A percentile compares a stretch with the other conserved stretches of the same genome.
These are phyloP conservation scores for Axis porcinus DNA, from an alignment of 2,113 vertebrate species.

Conservation along the genomic window DNA sequence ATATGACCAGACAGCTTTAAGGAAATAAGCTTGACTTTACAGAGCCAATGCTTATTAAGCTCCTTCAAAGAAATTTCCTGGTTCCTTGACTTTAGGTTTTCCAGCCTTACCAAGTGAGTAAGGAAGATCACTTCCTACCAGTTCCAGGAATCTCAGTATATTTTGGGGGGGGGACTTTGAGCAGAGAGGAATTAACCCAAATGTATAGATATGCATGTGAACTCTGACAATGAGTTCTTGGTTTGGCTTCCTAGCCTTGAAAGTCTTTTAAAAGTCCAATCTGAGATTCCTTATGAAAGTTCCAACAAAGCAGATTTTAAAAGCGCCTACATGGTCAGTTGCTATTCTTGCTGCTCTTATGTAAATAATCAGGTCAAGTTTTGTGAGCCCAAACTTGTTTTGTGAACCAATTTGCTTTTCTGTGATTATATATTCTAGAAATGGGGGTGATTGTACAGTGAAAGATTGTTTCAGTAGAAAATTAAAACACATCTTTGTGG, in stretches of 20 bases:
- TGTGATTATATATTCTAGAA: neutral
- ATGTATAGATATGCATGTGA: neutral
- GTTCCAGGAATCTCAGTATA: neutral
- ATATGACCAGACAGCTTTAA: neutral
- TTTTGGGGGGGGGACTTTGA: neutral
- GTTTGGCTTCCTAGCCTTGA: neutral
- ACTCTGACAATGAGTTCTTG: neutral
- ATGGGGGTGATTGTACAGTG: neutral
- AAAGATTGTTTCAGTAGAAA: neutral
- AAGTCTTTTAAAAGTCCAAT: neutral
- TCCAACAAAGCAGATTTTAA: neutral
- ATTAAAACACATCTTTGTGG: neutral
- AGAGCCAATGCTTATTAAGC: neutral
- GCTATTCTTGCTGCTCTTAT: neutral
- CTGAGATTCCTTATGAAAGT: neutral
- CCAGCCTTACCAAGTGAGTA: neutral
- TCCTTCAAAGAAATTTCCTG: neutral
- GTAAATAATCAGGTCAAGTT: neutral
- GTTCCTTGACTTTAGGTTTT: neutral
- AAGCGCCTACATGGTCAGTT: neutral
- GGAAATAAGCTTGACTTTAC: neutral
- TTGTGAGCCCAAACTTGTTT: neutral
- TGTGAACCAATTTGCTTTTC: neutral
- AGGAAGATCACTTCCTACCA: neutral
- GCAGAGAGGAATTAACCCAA: neutral